Evolutionary conservation across 2,888 invertebrate species (phyloP).

Genomic region (Iselma pallidipennis): DNA sequence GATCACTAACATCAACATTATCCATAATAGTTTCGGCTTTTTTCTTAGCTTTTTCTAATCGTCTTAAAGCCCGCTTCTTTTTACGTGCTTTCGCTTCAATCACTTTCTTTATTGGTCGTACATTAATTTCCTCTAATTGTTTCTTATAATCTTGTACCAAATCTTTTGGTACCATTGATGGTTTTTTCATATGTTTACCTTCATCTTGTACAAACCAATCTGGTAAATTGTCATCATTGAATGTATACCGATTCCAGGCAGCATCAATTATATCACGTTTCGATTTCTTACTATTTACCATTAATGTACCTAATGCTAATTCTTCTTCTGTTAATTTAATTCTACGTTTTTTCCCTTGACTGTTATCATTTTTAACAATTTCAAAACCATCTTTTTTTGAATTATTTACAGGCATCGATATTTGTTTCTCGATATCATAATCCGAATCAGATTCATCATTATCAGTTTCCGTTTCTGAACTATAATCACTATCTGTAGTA

Average conservation of each 20-base stretch:
- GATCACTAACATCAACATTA: conserved; percentile 84
- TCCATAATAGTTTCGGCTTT: conserved; percentile 94
- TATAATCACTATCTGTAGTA: conserved; percentile 44
- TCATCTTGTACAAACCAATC: conserved; percentile 98
- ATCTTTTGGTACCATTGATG: conserved; percentile 83
- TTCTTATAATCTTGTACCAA: conserved; percentile 85
- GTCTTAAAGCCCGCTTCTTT: conserved; percentile 85
- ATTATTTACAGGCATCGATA: conserved; percentile 42
- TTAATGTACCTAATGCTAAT: conserved; percentile 87
- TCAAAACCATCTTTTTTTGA: conserved; percentile 67
- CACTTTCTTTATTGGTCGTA: conserved; percentile 95
- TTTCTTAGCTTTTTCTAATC: conserved; percentile 92
- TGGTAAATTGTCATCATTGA: conserved; percentile 89
- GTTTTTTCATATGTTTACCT: conserved; percentile 82
- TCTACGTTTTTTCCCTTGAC: conserved; percentile 33
- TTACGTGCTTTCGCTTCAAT: conserved; percentile 98
- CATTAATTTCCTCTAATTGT: conserved; percentile 83
- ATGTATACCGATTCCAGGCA: conserved; percentile 92
- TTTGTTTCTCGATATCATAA: conserved; percentile 56
- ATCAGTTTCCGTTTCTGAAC: conserved; percentile 47
- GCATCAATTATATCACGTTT: conserved; percentile 88
- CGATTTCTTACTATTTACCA: conserved; percentile 88
- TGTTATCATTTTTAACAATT: conserved; percentile 61
- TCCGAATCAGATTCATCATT: conserved; percentile 53
- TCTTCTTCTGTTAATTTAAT: conserved; percentile 83